phyloP scores from a whole-genome alignment of 2,113 vertebrate species.

The Ptilonorhynchus violaceus region DNA sequence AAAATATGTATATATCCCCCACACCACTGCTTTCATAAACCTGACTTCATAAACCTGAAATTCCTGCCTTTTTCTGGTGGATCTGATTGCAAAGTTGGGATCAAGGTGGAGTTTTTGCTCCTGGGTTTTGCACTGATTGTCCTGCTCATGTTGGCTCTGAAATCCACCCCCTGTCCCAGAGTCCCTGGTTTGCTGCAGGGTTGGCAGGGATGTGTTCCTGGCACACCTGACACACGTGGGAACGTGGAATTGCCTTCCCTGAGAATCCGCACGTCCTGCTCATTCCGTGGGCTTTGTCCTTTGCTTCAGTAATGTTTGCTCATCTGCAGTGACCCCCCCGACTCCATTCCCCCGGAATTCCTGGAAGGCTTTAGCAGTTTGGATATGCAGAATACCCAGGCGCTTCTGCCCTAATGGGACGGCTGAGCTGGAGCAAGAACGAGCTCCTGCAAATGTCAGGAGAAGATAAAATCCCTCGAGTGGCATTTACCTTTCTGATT shows the following conservation, averaged over 20 bases:
- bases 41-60: not conserved
- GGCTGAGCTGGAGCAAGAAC: not conserved
- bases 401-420: rapidly evolving
- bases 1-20: not conserved
- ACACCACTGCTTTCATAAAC: not conserved
- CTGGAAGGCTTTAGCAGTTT: not conserved
- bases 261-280: not conserved
- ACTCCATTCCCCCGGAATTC: rapidly evolving
- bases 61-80: not conserved
- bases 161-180: not conserved
- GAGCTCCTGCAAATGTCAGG: not conserved
- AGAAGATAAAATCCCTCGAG: not conserved
- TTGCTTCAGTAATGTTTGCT: rapidly evolving
- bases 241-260: rapidly evolving
- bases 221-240: rapidly evolving
- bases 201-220: not conserved
- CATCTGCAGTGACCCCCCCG: rapidly evolving
- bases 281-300: not conserved
- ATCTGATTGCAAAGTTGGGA: not conserved
- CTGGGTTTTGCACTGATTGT: not conserved
- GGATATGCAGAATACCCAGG: not conserved
- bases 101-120: not conserved
- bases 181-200: rapidly evolving
- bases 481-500: conserved; percentile 41
- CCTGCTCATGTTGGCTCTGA: not conserved